Evolutionary conservation across 2,113 vertebrate genomes (phyloP).

Genomic region (Calonectris borealis): DNA sequence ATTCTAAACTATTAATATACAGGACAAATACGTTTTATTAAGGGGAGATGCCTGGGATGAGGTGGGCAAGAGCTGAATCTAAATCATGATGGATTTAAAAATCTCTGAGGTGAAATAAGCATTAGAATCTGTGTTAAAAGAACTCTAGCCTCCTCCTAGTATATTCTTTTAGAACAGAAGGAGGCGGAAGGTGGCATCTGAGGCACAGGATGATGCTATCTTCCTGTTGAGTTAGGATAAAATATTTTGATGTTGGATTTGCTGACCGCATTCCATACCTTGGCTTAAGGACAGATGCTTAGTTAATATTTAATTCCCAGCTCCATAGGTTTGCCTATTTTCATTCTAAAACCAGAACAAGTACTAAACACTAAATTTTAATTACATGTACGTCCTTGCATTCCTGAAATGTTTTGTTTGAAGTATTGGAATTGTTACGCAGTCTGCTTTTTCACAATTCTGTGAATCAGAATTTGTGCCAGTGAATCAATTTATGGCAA

Average conservation of each 20-base stretch:
- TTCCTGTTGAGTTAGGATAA: not conserved
- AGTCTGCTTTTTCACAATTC: not conserved
- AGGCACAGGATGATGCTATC: not conserved
- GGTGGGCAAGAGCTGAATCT: not conserved
- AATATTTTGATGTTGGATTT: not conserved
- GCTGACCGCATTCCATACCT: not conserved
- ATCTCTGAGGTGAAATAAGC: not conserved
- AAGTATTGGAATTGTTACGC: not conserved
- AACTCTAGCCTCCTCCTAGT: not conserved
- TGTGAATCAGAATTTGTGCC: not conserved
- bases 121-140: not conserved
- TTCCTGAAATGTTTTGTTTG: not conserved
- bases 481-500: not conserved
- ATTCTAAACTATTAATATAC: not conserved
- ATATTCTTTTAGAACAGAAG: not conserved
- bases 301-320: not conserved
- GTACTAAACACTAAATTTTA: not conserved
- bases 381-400: not conserved
- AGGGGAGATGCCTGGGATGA: not conserved
- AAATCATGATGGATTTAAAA: not conserved
- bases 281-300: not conserved
- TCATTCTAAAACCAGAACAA: not conserved
- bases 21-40: not conserved
- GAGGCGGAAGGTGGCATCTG: not conserved
- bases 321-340: not conserved